Conservation (phyloP, 1,140 invertebrate species). For the Coenobita brevimanus region DNA sequence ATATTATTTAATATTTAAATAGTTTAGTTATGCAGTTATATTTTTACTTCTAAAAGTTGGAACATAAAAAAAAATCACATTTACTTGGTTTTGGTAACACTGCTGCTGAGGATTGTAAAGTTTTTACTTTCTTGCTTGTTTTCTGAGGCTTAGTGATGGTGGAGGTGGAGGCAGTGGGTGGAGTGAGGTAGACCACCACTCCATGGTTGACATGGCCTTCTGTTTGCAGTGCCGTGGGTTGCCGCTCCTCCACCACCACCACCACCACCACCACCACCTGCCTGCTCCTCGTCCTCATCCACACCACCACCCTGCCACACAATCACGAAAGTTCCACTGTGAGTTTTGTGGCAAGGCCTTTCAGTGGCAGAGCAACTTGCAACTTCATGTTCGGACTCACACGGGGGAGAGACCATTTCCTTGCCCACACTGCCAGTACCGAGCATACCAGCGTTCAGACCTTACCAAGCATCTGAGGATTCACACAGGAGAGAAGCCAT, state of each 20-base stretch:
- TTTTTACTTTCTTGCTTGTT: too few relatives aligned
- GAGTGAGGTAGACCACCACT: too few relatives aligned
- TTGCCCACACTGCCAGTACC: slow-evolving; percentile 41
- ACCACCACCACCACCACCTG: background rate
- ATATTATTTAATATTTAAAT: too few relatives aligned
- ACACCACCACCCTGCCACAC: too few relatives aligned
- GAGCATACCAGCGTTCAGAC: slow-evolving; percentile 48
- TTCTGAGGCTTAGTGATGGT: background rate
- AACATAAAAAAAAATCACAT: too few relatives aligned
- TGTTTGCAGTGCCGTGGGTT: slow-evolving; percentile 56
- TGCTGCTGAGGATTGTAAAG: too few relatives aligned
- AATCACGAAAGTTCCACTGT: slow-evolving; percentile 39
- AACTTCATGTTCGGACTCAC: slow-evolving; percentile 47
- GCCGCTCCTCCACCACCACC: background rate
- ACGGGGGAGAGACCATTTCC: slow-evolving; percentile 59
- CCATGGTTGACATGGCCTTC: slow-evolving; percentile 43
- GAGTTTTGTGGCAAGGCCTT: slow-evolving; percentile 55
- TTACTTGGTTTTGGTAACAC: too few relatives aligned
- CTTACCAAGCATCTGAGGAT: slow-evolving; percentile 52
- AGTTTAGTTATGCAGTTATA: too few relatives aligned
- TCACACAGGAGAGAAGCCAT: slow-evolving; percentile 60
- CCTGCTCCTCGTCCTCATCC: background rate
- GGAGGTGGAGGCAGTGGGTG: too few relatives aligned
- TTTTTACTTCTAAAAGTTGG: too few relatives aligned
- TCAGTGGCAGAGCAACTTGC: slow-evolving; percentile 57